phyloP scores from a whole-genome alignment of 2,113 vertebrate genomes.

The Mormyrus lacerda region DNA sequence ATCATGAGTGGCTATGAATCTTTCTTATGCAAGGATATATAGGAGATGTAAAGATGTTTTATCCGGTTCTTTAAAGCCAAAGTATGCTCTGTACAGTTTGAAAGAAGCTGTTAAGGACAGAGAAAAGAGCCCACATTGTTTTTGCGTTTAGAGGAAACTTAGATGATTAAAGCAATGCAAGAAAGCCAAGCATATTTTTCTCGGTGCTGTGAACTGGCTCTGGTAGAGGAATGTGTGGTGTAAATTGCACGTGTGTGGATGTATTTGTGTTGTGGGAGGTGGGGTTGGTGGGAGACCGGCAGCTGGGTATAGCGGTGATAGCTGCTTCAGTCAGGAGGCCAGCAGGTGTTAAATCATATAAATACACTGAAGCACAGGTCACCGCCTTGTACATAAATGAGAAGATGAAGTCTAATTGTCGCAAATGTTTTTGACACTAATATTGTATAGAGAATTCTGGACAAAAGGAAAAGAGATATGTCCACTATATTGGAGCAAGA shows the following conservation, averaged over 20 bases:
- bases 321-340: not conserved
- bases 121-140: not conserved
- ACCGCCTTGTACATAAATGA: constrained; percentile 37
- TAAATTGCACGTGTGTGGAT: constrained; percentile 41
- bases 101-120: not conserved
- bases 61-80: not conserved
- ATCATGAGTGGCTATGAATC: not conserved
- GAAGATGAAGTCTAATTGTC: constrained; percentile 48
- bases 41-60: not conserved
- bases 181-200: not conserved
- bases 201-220: not conserved
- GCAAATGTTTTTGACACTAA: constrained; percentile 29
- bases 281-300: not conserved
- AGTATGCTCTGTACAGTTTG: not conserved
- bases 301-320: not conserved
- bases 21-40: not conserved
- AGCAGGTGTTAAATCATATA: constrained; percentile 7
- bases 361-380: constrained; percentile 23
- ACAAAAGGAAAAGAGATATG: constrained; percentile 11
- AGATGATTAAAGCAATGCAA: not conserved
- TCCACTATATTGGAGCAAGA: constrained; percentile 31
- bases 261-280: constrained; percentile 34
- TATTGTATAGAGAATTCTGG: constrained; percentile 35
- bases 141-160: not conserved
- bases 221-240: not conserved